A percentile compares a stretch with the other conserved stretches of the same genome.
phyloP scores from a whole-genome alignment of 2,113 vertebrate species.

The Thermophis baileyi region DNA sequence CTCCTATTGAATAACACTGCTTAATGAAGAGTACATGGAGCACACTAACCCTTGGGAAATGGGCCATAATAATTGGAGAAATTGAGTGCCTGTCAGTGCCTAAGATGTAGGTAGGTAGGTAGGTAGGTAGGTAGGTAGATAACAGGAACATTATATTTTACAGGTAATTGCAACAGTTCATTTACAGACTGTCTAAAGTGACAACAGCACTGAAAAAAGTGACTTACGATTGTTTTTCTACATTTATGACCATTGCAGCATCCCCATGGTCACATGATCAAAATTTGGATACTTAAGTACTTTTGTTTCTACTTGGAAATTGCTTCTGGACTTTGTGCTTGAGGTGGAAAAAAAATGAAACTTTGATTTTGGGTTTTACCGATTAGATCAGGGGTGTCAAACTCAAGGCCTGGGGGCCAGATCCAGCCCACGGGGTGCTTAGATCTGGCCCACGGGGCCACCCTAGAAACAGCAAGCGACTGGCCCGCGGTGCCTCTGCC shows the following conservation, averaged over 20 bases:
- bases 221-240: not conserved
- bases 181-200: not conserved
- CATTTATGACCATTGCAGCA: not conserved
- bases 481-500: too few species aligned
- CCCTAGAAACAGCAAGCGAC: too few species aligned
- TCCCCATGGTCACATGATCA: not conserved
- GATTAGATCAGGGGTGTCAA: too few species aligned
- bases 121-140: not conserved
- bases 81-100: not conserved
- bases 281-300: not conserved
- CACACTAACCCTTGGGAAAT: not conserved
- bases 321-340: too few species aligned
- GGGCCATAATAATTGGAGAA: conserved; percentile 23
- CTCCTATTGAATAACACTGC: not conserved
- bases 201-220: not conserved
- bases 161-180: not conserved
- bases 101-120: not conserved
- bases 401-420: too few species aligned
- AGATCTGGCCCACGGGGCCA: too few species aligned
- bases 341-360: too few species aligned
- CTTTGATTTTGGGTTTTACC: too few species aligned
- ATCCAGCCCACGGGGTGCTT: too few species aligned
- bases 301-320: too few species aligned
- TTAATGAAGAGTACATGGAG: not conserved
- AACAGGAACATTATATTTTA: not conserved